Conservation (phyloP, 1,140 invertebrate genomes). For the Bombus superbus region DNA sequence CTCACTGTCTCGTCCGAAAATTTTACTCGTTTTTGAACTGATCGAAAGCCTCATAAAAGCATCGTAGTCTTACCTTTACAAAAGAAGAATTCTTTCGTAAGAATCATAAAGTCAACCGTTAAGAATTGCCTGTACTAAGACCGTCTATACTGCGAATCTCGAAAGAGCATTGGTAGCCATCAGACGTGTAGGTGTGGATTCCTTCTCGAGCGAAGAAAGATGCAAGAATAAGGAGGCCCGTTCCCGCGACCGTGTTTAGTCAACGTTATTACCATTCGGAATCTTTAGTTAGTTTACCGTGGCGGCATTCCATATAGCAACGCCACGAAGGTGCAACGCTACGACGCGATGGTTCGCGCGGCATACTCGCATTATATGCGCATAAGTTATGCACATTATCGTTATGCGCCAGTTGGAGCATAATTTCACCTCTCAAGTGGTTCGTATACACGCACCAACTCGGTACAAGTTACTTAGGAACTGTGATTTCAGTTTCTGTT, state of each 20-base stretch:
- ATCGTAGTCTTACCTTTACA: no score
- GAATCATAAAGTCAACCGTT: neutral
- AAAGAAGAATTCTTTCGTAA: neutral
- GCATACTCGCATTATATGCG: slow-evolving; percentile 38
- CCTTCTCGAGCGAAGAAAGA: slow-evolving; percentile 45
- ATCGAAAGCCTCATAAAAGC: no score
- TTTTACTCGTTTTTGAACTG: no score
- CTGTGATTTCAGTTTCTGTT: slow-evolving; percentile 41
- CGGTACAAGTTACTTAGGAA: slow-evolving; percentile 37
- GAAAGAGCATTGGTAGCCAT: neutral
- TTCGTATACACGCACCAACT: slow-evolving; percentile 35
- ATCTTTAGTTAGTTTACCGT: slow-evolving; percentile 50
- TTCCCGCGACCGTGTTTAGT: slow-evolving; percentile 51
- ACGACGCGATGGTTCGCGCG: slow-evolving; percentile 38
- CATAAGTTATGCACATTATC: slow-evolving; percentile 67
- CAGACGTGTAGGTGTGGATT: slow-evolving; percentile 1
- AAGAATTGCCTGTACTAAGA: neutral
- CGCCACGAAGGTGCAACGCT: slow-evolving; percentile 22
- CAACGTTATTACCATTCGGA: slow-evolving; percentile 51
- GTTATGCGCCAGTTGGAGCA: slow-evolving; percentile 48
- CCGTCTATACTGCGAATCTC: neutral
- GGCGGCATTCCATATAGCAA: slow-evolving; percentile 43
- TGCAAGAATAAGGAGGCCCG: slow-evolving; percentile 10
- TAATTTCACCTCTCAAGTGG: slow-evolving; percentile 59
- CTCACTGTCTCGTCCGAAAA: no score